Conservation (phyloP, 2,888 invertebrate genomes). For the Limnephilus auricula region DNA sequence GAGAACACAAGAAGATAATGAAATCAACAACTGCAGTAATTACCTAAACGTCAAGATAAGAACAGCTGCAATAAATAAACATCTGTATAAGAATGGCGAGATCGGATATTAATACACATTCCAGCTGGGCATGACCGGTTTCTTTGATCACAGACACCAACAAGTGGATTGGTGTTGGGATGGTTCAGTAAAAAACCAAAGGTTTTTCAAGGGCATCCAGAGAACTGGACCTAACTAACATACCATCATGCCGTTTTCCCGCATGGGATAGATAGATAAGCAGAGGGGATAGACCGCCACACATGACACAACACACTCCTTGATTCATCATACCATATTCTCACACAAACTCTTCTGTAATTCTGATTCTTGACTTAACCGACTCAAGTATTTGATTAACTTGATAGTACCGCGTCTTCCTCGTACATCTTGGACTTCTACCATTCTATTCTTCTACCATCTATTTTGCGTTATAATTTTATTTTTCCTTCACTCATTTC, state of each 20-base stretch:
- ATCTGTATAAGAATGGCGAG: background rate
- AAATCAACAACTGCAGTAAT: background rate
- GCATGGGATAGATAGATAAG: background rate
- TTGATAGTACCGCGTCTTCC: no score
- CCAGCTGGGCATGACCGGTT: background rate
- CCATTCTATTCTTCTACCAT: no score
- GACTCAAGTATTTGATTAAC: no score
- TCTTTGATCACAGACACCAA: background rate
- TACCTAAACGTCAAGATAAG: background rate
- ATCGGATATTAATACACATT: background rate
- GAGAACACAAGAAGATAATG: background rate
- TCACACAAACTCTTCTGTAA: no score
- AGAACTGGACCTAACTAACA: background rate
- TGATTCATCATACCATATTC: no score
- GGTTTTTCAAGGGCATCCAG: background rate
- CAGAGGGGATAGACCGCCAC: no score
- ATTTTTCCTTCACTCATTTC: no score
- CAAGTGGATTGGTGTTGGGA: background rate
- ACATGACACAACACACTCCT: no score
- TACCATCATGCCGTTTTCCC: background rate
- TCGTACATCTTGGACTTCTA: no score
- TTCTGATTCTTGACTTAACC: no score
- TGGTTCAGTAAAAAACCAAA: background rate
- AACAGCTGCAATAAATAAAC: background rate
- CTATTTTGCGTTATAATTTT: no score